phyloP scores from a whole-genome alignment of 64 coral and sea anemone genomes.

The Montipora efflorescens region DNA sequence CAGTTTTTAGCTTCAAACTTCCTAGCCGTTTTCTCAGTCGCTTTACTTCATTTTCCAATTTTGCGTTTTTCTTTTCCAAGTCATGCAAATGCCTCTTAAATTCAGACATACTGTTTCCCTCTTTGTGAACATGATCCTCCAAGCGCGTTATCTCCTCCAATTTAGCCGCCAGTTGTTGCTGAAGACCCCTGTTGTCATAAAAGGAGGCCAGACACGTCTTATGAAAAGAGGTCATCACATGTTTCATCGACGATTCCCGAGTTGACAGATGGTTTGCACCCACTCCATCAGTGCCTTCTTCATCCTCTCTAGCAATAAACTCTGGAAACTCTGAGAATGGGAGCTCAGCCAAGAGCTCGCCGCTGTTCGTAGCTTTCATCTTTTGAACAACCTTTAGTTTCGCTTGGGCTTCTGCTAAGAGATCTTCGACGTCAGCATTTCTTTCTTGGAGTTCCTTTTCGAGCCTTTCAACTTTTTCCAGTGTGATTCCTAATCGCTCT shows the following conservation, averaged over 20 bases:
- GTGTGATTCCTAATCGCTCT: conserved; percentile 56
- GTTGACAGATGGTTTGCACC: conserved; percentile 28
- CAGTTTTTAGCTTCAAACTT: conserved; percentile 68
- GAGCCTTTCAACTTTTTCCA: conserved; percentile 68
- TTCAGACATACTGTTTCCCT: conserved; percentile 74
- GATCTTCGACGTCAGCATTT: conserved; percentile 69
- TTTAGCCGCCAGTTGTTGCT: conserved; percentile 49
- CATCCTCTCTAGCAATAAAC: conserved; percentile 44
- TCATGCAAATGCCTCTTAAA: conserved; percentile 78
- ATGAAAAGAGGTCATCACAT: conserved; percentile 77
- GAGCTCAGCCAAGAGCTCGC: conserved; percentile 67
- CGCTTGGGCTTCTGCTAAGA: conserved; percentile 82
- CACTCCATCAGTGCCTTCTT: conserved; percentile 36
- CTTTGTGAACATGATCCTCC: conserved; percentile 73
- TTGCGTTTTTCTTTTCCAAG: conserved; percentile 84
- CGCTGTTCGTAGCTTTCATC: conserved; percentile 63
- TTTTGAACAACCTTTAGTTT: conserved; percentile 89
- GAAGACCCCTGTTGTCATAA: conserved; percentile 78
- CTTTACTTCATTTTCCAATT: conserved; percentile 86
- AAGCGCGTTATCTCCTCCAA: conserved; percentile 43
- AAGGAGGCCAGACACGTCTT: conserved; percentile 74
- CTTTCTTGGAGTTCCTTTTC: conserved; percentile 67
- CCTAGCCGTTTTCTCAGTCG: conserved; percentile 74
- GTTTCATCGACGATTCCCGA: conserved; percentile 53
- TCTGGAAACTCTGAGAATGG: background rate